Evolutionary conservation across 2,797 vertebrate genomes (phyloP).

Genomic region (Lagocephalus sceleratus): DNA sequence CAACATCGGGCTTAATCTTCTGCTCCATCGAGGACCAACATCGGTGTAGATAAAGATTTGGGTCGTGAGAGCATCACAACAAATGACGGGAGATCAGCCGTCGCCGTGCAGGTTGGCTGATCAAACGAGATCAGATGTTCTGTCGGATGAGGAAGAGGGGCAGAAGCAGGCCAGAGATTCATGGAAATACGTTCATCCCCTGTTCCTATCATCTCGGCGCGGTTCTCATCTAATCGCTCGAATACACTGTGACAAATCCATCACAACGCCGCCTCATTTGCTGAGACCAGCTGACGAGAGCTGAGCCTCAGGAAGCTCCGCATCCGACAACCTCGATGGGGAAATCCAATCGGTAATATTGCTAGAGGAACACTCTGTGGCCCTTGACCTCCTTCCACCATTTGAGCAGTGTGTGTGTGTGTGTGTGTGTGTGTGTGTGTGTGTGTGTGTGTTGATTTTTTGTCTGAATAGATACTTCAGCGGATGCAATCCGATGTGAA

Average conservation of each 20-base stretch:
- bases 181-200: conserved; percentile 13
- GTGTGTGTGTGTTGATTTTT: conserved; percentile 19
- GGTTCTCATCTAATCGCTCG: conserved; percentile 9
- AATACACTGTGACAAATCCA: conserved; percentile 47
- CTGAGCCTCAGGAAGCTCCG: conserved; percentile 33
- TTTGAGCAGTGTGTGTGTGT: conserved; percentile 30
- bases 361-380: conserved; percentile 44
- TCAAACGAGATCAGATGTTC: conserved; percentile 1
- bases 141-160: background rate
- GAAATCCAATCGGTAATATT: conserved; percentile 59
- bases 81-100: too few relatives aligned
- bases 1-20: background rate
- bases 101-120: background rate
- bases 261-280: conserved; percentile 45
- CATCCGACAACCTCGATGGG: conserved; percentile 19
- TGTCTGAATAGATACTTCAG: conserved; percentile 34
- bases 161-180: background rate
- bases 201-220: conserved; percentile 1
- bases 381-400: conserved; percentile 51
- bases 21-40: too few relatives aligned
- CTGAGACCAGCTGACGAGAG: conserved; percentile 23
- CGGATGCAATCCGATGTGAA: conserved; percentile 35
- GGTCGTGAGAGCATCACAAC: too few relatives aligned
- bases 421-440: conserved; percentile 18
- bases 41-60: too few relatives aligned